phyloP scores from a whole-genome alignment of 1,140 invertebrate species.

The Philaenus spumarius region DNA sequence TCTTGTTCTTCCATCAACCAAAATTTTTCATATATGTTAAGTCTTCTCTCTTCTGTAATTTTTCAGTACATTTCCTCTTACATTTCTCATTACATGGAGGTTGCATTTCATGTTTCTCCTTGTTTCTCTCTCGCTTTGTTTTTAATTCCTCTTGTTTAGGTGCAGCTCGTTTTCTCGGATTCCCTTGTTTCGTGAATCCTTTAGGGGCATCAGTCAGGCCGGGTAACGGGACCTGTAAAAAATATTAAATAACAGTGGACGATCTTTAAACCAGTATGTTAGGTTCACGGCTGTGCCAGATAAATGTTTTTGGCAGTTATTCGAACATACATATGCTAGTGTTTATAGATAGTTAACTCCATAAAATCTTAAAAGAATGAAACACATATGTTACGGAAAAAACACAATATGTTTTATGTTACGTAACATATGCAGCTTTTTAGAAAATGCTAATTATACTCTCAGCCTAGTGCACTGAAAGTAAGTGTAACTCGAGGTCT shows the following conservation, averaged over 20 bases:
- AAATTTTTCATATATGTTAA: neutral
- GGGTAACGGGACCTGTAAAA: neutral
- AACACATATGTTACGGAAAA: neutral
- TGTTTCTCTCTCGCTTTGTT: conserved; percentile 9
- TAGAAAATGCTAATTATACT: too few relatives aligned
- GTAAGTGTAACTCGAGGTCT: too few relatives aligned
- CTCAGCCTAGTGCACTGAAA: too few relatives aligned
- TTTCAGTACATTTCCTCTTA: conserved; percentile 7
- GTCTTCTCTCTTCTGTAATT: conserved; percentile 8
- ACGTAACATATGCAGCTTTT: too few relatives aligned
- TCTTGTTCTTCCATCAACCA: neutral
- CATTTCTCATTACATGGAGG: neutral
- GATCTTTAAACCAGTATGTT: neutral
- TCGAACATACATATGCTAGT: neutral
- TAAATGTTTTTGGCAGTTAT: neutral
- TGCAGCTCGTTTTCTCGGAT: conserved; percentile 5
- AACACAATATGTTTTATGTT: neutral
- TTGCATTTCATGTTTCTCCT: conserved; percentile 6
- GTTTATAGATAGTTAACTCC: neutral
- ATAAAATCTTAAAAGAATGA: neutral
- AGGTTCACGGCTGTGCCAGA: neutral
- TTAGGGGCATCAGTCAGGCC: neutral
- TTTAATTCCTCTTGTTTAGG: conserved; percentile 2
- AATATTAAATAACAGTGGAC: neutral
- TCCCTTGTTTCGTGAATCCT: conserved; percentile 8